Base-by-base conservation (phyloP, 2,113 vertebrate genomes). In the Aegotheles bennettii region DNA sequence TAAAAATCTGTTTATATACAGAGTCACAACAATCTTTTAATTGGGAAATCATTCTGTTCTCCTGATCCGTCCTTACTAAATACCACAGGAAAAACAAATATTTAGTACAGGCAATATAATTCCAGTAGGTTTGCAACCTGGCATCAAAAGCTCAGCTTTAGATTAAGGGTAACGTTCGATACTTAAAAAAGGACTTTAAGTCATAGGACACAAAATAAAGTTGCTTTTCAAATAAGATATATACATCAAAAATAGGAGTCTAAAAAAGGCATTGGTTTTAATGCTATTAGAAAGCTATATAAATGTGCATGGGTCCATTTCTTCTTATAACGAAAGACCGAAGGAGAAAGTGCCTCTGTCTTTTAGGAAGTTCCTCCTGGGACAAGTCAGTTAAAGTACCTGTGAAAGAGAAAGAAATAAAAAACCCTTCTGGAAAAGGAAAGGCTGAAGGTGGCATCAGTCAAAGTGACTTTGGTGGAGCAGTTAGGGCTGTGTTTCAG, bases 1-100 rank as follows among this genome's bases (percentile, higher is more conserved):
- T 98, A 99, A 99, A 99, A 98, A 97, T 97, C 98, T 97, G 94
- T 97, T 98, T 99, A 99, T 98, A 98, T 99, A 99, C 96, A 97
- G 96, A 97, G 97, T 97, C 90, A 97, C 90, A 96, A 97, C 96
- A 96, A 90, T 96, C 93, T 90, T 89, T 92, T 96, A 84, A 94
- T 85, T 87, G 90, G 96, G 96, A 96, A 82, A 95, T 95, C 21
- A 33, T n/a, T 90, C 95, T 95, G 89, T 96, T 95, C 48, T 97
- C 92, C 94, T 97, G 84, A 95, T 96, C 65, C 80, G 85, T 94
- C 94, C 81, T 94, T 98, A 97, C 98, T 89, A 97, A 82, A 94
- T 96, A 96, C 40, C 70, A 84, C 53, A 80, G 91, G 88, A 83
- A 53, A 67, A 77, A 87, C 95, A 96, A 96, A 95, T 89, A 92